Evolutionary conservation across 1,140 invertebrate genomes (phyloP), one percentile per base, ranked within the genome.

Genomic region (Idris sp.): DNA sequence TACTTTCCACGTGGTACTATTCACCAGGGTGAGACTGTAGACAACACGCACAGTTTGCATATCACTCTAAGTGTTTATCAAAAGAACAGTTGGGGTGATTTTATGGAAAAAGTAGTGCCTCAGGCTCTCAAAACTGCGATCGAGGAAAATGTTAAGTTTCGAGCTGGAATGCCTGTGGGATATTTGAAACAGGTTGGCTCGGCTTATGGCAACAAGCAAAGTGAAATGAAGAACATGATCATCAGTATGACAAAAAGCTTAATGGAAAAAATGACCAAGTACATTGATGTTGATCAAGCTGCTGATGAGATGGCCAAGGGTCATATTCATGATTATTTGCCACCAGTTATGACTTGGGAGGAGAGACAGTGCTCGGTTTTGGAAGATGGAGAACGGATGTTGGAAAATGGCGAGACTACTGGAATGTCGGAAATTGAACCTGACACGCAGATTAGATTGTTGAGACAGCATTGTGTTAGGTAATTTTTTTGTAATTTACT

Each of bases 1-100:
- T 99, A 99, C 85, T 93, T 95, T 77, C 97, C 97, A 8, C 88
- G 97, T 38, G 98, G 98, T 5, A 94, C 91, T 19, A 97, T 99
- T 65, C 97, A 99, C 88, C 96, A 98, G 88, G 97, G 92, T 2
- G 84, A 90, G 46, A 94, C 96, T 9, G 87, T 93, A 49, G 90
- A 92, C 35, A 88, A 90, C 2, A 83, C 89, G 26, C 95, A 98
- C 87, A 98, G 97, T 9, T 89, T 98, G 0, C 97, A 99, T 84
- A 91, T 98, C 0, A 98, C 97, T 0, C 84, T 99, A 1, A 98
- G 97, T 14, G 92, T 93, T 59, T 98, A 96, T 82, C 97, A 99
- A 82, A 92, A 92, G 78, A 97, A 97, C 80, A 90, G 93, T 5
- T 98, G 94, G 92, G 93, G 91, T 44, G 95, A 99, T 89, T 90